phyloP scores from a whole-genome alignment of 35 echinoderm and acorn worm species.

The Patiria miniata region DNA sequence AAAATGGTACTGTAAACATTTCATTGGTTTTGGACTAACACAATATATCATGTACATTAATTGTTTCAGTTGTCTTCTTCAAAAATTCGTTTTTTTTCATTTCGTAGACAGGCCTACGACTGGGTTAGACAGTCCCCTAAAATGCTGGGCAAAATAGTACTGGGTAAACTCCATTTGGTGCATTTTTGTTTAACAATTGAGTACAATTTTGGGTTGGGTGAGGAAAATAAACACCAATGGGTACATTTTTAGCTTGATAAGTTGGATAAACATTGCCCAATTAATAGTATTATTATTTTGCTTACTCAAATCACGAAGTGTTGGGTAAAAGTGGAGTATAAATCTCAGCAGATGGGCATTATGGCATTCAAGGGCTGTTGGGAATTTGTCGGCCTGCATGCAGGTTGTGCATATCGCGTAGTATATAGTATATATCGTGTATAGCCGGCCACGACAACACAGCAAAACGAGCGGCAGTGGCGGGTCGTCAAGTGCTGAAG shows the following conservation, averaged over 20 bases:
- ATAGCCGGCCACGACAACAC: background rate
- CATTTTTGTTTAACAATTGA: background rate
- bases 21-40: too few species aligned
- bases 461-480: background rate
- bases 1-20: too few species aligned
- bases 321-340: too few species aligned
- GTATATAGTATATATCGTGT: background rate
- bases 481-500: background rate
- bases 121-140: too few species aligned
- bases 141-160: background rate
- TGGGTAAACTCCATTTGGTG: conserved; percentile 19
- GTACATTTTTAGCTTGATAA: background rate
- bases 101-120: too few species aligned
- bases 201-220: background rate
- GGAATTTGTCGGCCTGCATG: background rate
- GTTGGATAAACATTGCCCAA: conserved; percentile 14
- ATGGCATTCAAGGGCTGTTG: background rate
- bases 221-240: background rate
- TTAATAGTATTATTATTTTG: background rate
- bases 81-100: too few species aligned
- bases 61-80: too few species aligned
- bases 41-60: too few species aligned
- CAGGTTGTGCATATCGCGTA: background rate
- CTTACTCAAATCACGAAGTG: too few species aligned
- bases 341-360: too few species aligned